Evolutionary conservation across 1,140 invertebrate species (phyloP).

Genomic region (Hyphantria cunea): DNA sequence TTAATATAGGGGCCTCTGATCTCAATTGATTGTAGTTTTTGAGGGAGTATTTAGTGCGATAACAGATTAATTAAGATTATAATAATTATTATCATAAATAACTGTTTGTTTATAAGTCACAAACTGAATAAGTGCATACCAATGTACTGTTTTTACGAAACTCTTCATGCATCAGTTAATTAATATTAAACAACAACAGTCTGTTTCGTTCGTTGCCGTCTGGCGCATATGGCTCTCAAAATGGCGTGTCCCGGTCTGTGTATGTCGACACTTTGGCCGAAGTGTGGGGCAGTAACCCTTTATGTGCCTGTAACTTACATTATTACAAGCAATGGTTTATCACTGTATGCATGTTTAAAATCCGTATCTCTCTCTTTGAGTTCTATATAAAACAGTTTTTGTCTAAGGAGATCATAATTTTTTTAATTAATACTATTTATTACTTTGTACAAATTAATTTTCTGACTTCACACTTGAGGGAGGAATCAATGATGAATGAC

Average conservation of each 20-base stretch:
- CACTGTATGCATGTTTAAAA: background rate
- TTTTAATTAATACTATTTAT: too few species aligned
- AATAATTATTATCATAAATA: too few species aligned
- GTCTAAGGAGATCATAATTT: background rate
- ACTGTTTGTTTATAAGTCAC: background rate
- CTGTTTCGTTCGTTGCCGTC: background rate
- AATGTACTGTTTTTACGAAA: background rate
- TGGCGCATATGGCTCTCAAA: background rate
- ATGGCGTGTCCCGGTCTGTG: background rate
- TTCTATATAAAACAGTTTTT: background rate
- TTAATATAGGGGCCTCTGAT: too few species aligned
- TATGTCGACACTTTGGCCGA: background rate
- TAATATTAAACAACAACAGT: conserved; percentile 10
- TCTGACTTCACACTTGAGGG: too few species aligned
- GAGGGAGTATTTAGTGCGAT: too few species aligned
- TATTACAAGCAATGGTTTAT: background rate
- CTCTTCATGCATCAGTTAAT: conserved; percentile 2
- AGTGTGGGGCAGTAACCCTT: background rate
- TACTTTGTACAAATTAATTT: too few species aligned
- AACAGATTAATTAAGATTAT: too few species aligned
- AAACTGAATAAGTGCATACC: background rate
- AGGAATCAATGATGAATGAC: too few species aligned
- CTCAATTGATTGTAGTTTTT: too few species aligned
- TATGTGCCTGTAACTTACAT: background rate
- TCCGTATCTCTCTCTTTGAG: too few species aligned